Percentiles rank a stretch among this genome's conserved stretches.
Evolutionary conservation across 2,797 vertebrate genomes (phyloP).

Genomic region (Liasis olivaceus): DNA sequence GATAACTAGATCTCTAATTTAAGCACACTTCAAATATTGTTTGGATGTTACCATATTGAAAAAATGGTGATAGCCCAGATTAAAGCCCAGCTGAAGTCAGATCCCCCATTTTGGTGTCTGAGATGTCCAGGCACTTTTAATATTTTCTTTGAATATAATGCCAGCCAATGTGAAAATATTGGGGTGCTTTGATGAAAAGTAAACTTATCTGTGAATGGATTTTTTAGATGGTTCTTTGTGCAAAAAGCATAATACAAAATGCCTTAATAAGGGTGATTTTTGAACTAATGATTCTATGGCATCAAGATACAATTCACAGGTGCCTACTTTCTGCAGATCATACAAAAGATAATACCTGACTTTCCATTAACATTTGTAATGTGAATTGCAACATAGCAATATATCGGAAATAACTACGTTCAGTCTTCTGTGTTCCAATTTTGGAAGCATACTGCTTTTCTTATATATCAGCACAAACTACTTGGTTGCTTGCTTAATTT

Average conservation of each 20-base stretch:
- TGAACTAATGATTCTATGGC: background rate
- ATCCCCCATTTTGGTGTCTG: background rate
- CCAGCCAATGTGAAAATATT: background rate
- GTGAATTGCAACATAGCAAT: background rate
- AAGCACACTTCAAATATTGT: background rate
- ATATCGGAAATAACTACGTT: background rate
- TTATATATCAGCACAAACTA: background rate
- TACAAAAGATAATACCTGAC: background rate
- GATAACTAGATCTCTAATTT: background rate
- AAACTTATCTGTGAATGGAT: background rate
- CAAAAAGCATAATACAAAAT: background rate
- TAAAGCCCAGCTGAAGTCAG: background rate
- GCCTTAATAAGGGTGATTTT: background rate
- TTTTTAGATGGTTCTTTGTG: background rate
- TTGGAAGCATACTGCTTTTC: background rate
- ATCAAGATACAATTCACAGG: background rate
- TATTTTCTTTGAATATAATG: background rate
- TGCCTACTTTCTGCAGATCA: background rate
- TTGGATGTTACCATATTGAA: background rate
- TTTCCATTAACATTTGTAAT: background rate
- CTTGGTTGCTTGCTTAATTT: background rate
- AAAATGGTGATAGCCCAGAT: background rate
- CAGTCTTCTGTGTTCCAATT: background rate
- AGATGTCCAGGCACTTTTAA: background rate
- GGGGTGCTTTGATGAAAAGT: background rate